Base-by-base conservation (phyloP, 1,140 invertebrate genomes). In the Drosophila mojavensis region DNA sequence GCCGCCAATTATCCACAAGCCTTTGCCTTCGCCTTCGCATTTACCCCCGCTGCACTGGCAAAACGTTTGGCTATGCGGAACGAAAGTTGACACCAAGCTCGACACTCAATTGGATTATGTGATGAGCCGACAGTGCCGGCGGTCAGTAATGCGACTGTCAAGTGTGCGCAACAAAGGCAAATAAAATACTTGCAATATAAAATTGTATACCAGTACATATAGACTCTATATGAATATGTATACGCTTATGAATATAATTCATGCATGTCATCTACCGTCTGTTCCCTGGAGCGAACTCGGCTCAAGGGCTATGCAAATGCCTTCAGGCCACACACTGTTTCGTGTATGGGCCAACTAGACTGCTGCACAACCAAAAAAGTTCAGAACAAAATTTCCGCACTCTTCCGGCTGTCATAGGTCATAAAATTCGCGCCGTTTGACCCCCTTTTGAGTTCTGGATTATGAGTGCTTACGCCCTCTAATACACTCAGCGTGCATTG, bases 21-120 rank as follows among this genome's bases (percentile, higher is more conserved):
- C 10, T 11, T 11, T 13, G 36, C 13, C 28, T 41, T 10, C 20
- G 9, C n/a, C 28, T 41, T n/a, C 20, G 6, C n/a, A 17, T 17
- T 17, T 17, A 17, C 1, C 10, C n/a, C 20, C 2, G 20, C 20
- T 24, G 20, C 20, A 30, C 28, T 15, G 0, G 48, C 17, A 39
- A 66, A 72, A 45, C 43, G 62, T 59, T 67, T 72, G 58, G 53
- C 66, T 81, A 59, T 75, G 58, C 41, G 53, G 65, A 86, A 81
- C 78, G 75, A 89, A 89, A 83, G 75, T 47, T 83, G 79, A 80
- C 82, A 86, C 82, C 71, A 61, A 79, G 65, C 11, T 67, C 73
- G 71, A 79, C 76, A 88, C 56, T 79, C 63, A 88, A 88, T 86
- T 81, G 71, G 81, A 81, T 86, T 85, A 85, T 85, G 66, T 73